Base-by-base conservation (phyloP, 2,113 vertebrate species). In the Pongo abelii region DNA sequence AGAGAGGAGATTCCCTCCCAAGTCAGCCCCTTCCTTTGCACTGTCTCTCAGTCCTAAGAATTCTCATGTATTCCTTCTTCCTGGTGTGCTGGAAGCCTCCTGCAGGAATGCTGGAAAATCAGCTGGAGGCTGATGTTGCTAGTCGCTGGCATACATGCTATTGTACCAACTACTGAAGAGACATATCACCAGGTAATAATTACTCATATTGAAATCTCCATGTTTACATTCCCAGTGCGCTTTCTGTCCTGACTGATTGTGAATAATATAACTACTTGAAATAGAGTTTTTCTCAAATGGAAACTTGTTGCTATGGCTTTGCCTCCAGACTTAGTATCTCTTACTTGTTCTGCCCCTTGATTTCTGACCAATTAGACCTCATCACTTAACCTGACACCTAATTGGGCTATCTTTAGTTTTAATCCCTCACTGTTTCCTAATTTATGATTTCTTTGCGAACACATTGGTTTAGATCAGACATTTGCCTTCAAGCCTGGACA, bases 81-180 rank as follows among this genome's bases (percentile, higher is more conserved):
- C 11, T 4, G 22, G 0, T 2, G 57, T 40, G 20, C 6, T 55
- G 17, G 17, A 50, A 77, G 23, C 11, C 17, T 18, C 50, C 50
- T 20, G 3, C 3, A 35, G 22, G 5, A 69, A 46, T 22, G 6
- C 43, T 75, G 5, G 3, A 70, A 43, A 70, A 16, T 3, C 2
- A 48, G 30, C 16, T 14, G 23, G 35, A 27, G 12, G 7, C 1
- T 35, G 1, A 0, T 0, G 2, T 6, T 38, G 6, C 6, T 1
- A 18, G 1, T n/a, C 14, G 5, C 1, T 23, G 11, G 43, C 50
- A 43, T n/a, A 48, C 8, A 22, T 38, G 20, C n/a, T 25, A 23
- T 14, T 11, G 1, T 43, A n/a, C 6, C 27, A 72, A 4, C 48
- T 32, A 1, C 69, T 27, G 10, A 32, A 43, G 23, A 59, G 22